phyloP scores from a whole-genome alignment of 1,140 invertebrate genomes.

The Mycetomoellerius zeteki region DNA sequence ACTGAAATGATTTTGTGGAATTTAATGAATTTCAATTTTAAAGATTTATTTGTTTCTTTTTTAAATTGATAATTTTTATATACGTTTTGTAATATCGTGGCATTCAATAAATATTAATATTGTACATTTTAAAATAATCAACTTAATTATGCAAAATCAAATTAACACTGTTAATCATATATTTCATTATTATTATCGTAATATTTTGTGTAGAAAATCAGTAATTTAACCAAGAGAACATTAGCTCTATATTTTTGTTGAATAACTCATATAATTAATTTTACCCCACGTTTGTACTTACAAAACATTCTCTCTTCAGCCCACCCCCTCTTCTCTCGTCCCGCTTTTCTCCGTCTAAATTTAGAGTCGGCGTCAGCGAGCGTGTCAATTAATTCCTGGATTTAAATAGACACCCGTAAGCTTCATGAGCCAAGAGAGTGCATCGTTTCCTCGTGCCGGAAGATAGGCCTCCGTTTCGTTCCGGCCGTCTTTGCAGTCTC shows the following conservation, averaged over 20 bases:
- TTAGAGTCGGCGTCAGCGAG: constrained; percentile 35
- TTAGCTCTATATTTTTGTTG: background rate
- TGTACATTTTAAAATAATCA: background rate
- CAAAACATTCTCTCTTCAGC: constrained; percentile 1
- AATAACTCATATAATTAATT: background rate
- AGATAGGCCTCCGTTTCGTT: constrained; percentile 25
- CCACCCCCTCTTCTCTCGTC: background rate
- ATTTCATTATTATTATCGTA: background rate
- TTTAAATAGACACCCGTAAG: constrained; percentile 51
- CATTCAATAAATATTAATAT: background rate
- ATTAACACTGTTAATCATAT: background rate
- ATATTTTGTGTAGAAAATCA: background rate
- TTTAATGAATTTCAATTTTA: background rate
- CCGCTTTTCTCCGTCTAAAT: constrained; percentile 39
- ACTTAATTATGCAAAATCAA: background rate
- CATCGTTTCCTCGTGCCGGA: constrained; percentile 37
- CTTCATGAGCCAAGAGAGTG: constrained; percentile 28
- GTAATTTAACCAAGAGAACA: background rate
- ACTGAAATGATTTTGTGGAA: background rate
- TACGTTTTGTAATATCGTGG: background rate
- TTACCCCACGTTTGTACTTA: background rate
- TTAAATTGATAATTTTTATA: background rate
- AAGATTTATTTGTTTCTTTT: background rate
- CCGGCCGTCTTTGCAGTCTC: constrained; percentile 30
- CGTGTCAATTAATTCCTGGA: constrained; percentile 47